Evolutionary conservation across 2,888 invertebrate species (phyloP).

Genomic region (Nymphalis c-album): DNA sequence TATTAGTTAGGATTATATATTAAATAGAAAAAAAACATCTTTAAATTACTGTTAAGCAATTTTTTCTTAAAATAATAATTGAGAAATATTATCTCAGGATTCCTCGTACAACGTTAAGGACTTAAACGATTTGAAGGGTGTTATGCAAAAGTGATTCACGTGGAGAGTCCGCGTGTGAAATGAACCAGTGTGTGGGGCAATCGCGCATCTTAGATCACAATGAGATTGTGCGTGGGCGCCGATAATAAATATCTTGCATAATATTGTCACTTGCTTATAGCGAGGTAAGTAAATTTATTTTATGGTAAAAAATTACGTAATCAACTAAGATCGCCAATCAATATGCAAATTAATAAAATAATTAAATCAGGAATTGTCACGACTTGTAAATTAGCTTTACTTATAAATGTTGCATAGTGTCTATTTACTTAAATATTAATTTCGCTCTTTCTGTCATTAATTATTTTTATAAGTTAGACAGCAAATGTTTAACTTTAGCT

Average conservation of each 20-base stretch:
- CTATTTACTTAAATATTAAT: too few relatives aligned
- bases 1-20: too few relatives aligned
- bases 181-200: constrained; percentile 31
- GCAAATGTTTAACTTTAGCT: too few relatives aligned
- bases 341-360: neutral
- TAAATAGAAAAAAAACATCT: too few relatives aligned
- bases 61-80: neutral
- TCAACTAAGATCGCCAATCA: neutral
- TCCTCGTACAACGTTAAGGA: neutral
- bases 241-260: constrained; percentile 28
- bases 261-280: constrained; percentile 27
- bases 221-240: constrained; percentile 25
- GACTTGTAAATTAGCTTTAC: too few relatives aligned
- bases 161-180: constrained; percentile 19
- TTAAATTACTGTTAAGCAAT: too few relatives aligned
- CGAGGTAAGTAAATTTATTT: constrained; percentile 18
- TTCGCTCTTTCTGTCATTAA: too few relatives aligned
- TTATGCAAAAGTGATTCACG: constrained; percentile 35
- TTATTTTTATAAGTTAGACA: too few relatives aligned
- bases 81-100: constrained; percentile 1
- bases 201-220: constrained; percentile 34
- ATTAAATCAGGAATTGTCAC: too few relatives aligned
- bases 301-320: neutral
- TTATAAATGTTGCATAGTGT: too few relatives aligned
- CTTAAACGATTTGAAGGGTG: constrained; percentile 15